Evolutionary conservation across 1,140 invertebrate species (phyloP), one percentile per base, ranked within the genome.

Genomic region (Melanaphis sacchari): DNA sequence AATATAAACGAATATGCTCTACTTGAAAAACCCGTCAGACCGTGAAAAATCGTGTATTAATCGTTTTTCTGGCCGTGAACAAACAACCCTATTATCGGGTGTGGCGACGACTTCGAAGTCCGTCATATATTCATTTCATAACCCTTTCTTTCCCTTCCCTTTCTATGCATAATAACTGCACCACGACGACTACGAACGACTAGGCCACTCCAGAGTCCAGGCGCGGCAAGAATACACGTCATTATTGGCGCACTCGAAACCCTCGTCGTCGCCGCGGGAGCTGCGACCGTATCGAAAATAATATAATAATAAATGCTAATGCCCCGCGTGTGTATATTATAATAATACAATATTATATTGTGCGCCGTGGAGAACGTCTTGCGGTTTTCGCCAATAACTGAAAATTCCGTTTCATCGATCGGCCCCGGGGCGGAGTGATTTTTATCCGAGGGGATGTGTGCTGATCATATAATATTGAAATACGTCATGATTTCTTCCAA

Each of bases 321-420:
- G 54, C 89, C 5, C 6, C 26, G 31, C 18, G 40, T 15, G 54
- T 31, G 38, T 59, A 31, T 40, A 54, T 38, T 36, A 21, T 87
- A n/a, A 26, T 31, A 46, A 54, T 90, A 90, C 38, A 5, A 52
- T 52, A 38, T 49, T 24, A 38, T 52, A 52, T 76, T 6, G 59
- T 76, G n/a, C 18, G 6, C 21, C 18, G 22, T 2, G 31, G 31
- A 49, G 8, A 90, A 81, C 66, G n/a, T 49, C 76, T 93, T 93
- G 91, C 81, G 91, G 91, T 93, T 93, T 85, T 82, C 36, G 15
- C 59, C 81, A 66, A 90, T 54, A 89, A 92, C 91, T 76, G 43
- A 92, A 92, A 89, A 41, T 93, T 41, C 22, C 36, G 40, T 85
- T 54, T 36, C 59, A 31, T 46, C 49, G 49, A 21, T 89, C 54